These are phyloP conservation scores for Rotaria magnacalcarata DNA, from an alignment of 2,888 invertebrate species.

Conservation along the genomic window DNA sequence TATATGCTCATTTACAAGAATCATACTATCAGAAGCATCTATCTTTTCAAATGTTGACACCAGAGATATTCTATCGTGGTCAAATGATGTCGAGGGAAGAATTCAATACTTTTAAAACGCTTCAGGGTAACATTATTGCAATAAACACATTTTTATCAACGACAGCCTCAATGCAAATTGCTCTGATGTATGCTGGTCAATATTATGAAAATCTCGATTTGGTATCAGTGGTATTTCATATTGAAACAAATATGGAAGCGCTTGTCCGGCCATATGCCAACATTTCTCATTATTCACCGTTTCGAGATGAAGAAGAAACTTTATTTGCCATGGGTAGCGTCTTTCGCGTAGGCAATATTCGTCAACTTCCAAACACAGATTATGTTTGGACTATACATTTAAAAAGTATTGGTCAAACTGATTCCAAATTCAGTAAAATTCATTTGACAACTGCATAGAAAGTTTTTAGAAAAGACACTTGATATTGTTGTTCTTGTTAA, in stretches of 20 bases:
- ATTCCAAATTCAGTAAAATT: not conserved
- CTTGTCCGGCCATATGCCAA: not conserved
- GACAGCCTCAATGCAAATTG: constrained; percentile 26
- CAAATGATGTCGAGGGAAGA: not conserved
- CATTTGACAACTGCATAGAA: not conserved
- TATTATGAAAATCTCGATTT: not conserved
- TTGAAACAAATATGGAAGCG: not conserved
- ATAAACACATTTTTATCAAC: constrained; percentile 32
- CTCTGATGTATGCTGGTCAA: not conserved
- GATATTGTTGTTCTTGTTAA: not conserved
- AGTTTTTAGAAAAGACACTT: not conserved
- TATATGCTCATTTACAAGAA: not conserved
- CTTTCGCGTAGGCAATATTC: constrained; percentile 25
- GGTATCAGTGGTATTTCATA: not conserved
- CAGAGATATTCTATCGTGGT: not conserved
- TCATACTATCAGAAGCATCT: too few species aligned
- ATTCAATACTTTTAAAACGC: not conserved
- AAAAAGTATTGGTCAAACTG: not conserved
- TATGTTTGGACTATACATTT: constrained; percentile 19
- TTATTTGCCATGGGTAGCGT: constrained; percentile 15
- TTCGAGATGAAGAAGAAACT: not conserved
- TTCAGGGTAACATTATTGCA: constrained; percentile 16
- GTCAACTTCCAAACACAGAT: not conserved
- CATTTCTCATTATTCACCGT: not conserved
- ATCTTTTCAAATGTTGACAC: not conserved